Evolutionary conservation across 2,888 invertebrate species (phyloP), one percentile per base, ranked within the genome.

Genomic region (Hypolimnas misippus): DNA sequence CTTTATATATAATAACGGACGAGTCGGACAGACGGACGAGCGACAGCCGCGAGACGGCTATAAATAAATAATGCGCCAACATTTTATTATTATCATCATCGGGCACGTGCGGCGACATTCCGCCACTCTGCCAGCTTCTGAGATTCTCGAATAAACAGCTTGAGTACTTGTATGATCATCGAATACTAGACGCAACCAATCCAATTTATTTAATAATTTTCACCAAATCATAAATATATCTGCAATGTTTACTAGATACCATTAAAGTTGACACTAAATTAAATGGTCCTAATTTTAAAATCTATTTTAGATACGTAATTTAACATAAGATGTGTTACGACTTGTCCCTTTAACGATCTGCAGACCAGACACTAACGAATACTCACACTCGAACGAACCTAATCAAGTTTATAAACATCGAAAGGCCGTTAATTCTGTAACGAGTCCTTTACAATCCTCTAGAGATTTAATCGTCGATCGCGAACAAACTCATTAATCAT

Each of bases 41-140:
- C 90, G 91, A 91, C 91, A 91, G 90, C 89, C 89, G 90, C 89
- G 84, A 87, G 86, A 85, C 85, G 80, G 82, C 90, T 91, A 92
- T 92, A 91, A 91, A 92, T 91, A 91, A 90, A 89, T 90, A 89
- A 91, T 90, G 89, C 90, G 89, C 89, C 87, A 90, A 88, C 89
- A 90, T 91, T 89, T 90, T 90, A 90, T 91, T 91, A 90, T 92
- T 89, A 90, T 92, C 89, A 78, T 77, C 70, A 89, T 79, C 79
- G 77, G 84, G 88, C 91, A 89, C 90, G 90, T 90, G 91, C 85
- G 86, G 79, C 75, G 83, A 86, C 89, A 90, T 89, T 88, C 90
- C 87, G 69, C 78, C 75, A 81, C 81, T 80, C 84, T 84, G 85
- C 80, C 84, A 81, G 81, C 84, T 73, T 72, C 66, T 57, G 61